A percentile compares a stretch with the other conserved stretches of the same genome.
These are phyloP conservation scores for Brachionus koreanus DNA, from an alignment of 1,140 invertebrate genomes.

Conservation along the genomic window DNA sequence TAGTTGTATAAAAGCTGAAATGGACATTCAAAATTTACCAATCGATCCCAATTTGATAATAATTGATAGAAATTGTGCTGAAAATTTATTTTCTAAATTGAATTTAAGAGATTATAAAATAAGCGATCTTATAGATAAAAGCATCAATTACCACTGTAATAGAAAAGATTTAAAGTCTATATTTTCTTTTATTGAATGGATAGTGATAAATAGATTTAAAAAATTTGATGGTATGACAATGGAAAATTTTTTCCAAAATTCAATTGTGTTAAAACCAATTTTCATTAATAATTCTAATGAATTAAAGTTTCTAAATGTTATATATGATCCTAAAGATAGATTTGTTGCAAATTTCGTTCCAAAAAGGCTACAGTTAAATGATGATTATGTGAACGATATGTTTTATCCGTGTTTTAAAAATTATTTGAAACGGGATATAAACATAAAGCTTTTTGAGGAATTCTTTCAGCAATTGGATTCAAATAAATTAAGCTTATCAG, in stretches of 20 bases:
- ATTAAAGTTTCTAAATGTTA: not conserved
- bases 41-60: conserved; percentile 9
- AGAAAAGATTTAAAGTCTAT: not conserved
- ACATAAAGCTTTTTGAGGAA: not conserved
- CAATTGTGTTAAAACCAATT: not conserved
- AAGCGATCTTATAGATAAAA: not conserved
- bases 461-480: not conserved
- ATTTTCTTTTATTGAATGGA: not conserved
- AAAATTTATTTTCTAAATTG: not conserved
- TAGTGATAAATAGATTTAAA: not conserved
- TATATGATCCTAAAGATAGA: conserved; percentile 18
- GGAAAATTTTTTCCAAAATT: not conserved
- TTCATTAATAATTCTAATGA: not conserved
- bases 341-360: not conserved
- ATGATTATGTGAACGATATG: not conserved
- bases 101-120: not conserved
- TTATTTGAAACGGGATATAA: not conserved
- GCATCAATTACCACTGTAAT: not conserved
- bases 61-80: not conserved
- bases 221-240: not conserved
- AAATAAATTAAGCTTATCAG: not conserved
- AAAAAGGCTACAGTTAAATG: not conserved
- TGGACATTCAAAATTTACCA: not conserved
- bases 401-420: not conserved
- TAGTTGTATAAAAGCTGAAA: not conserved